Evolutionary conservation across 2,888 invertebrate species (phyloP).

Genomic region (Drosophila fulvimacula): DNA sequence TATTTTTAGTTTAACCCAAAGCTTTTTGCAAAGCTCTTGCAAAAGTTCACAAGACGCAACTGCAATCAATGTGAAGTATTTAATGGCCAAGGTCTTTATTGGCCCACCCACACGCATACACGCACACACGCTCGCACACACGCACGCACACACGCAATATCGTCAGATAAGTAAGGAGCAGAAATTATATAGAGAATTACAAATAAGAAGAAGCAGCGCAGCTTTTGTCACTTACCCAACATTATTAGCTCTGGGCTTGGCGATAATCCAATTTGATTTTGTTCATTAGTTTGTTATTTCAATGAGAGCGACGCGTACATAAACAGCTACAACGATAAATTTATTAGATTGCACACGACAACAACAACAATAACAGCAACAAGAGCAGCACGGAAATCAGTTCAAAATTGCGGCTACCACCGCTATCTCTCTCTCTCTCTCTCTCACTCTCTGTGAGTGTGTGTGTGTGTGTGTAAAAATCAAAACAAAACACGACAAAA

Average conservation of each 20-base stretch:
- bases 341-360: constrained; percentile 68
- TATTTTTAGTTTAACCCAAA: constrained; percentile 65
- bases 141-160: neutral
- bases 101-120: constrained; percentile 35
- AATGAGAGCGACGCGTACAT: constrained; percentile 36
- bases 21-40: constrained; percentile 43
- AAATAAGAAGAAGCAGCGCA: constrained; percentile 16
- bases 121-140: neutral
- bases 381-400: constrained; percentile 61
- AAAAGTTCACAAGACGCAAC: constrained; percentile 36
- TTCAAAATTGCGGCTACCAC: constrained; percentile 45
- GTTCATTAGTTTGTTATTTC: constrained; percentile 60
- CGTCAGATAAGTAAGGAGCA: constrained; percentile 7
- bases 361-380: constrained; percentile 34
- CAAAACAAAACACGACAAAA: constrained; percentile 78
- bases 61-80: constrained; percentile 50
- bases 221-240: constrained; percentile 49
- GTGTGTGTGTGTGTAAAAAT: constrained; percentile 60
- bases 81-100: constrained; percentile 47
- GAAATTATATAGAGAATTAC: neutral
- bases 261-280: constrained; percentile 78
- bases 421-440: constrained; percentile 6
- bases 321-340: constrained; percentile 56
- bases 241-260: constrained; percentile 38
- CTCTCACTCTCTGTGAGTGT: neutral